Evolutionary conservation across 2,888 invertebrate genomes (phyloP), one percentile per base, ranked within the genome.

Genomic region (Eucera pruinosa): DNA sequence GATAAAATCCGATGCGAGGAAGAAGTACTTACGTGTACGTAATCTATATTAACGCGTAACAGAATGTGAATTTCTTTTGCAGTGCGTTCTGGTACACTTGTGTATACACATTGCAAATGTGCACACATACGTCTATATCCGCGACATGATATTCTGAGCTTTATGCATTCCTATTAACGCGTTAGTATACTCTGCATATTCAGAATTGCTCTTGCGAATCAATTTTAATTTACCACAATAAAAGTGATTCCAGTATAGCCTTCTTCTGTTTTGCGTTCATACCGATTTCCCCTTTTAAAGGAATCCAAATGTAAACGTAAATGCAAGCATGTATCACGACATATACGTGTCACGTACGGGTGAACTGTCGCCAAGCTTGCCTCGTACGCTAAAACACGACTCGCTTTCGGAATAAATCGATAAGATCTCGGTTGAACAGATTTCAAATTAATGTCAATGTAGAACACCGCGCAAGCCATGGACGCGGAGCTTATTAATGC

Each of bases 391-490:
- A 78, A 79, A 66, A 72, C 78, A 80, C 83, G 70, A 67, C 83
- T 80, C 77, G 68, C 83, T 88, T 88, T 87, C 88, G 88, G 87
- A 88, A 88, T 83, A 86, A 82, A 85, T 87, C 82, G 88, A 88
- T 88, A 88, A 88, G 87, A 88, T 88, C 88, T 87, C 77, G 71
- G 74, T 81, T 69, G 84, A 83, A 85, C 86, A 77, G 85, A 85
- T 88, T 87, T 88, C 87, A 88, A 88, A 88, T 88, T 88, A 88
- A 88, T 87, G 88, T 88, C 88, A 84, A 88, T 86, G 85, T 72
- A 65, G 41, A 50, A 48, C 62, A 72, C 75, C 65, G 74, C 77
- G 81, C 77, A 81, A 78, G 60, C 65, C 55, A 58, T 73, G 61
- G 57, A 52, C 86, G 67, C 82, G 74, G 84, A 33, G 33, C 80